phyloP scores from a whole-genome alignment of 2,888 invertebrate genomes.

The Philonicus albiceps region DNA sequence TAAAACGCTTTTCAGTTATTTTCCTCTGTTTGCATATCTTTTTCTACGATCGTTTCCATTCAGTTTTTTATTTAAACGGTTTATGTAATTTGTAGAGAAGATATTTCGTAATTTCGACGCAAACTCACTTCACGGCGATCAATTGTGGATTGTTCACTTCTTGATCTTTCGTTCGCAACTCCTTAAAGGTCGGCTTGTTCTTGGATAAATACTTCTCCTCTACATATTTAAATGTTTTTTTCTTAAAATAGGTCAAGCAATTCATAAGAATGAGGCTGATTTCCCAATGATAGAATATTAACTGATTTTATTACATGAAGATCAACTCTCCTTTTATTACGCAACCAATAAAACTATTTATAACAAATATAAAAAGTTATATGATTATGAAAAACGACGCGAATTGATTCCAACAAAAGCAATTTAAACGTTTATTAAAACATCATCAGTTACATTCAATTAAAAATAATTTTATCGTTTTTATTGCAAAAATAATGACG shows the following conservation, averaged over 20 bases:
- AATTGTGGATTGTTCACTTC: slow-evolving; percentile 17
- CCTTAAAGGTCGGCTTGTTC: neutral
- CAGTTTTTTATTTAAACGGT: neutral
- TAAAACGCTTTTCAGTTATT: neutral
- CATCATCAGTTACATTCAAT: neutral
- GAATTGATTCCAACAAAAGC: neutral
- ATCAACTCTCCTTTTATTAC: neutral
- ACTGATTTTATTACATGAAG: neutral
- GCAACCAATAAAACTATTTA: neutral
- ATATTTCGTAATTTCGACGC: slow-evolving; percentile 23
- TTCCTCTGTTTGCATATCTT: neutral
- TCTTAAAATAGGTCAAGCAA: neutral
- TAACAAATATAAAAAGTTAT: neutral
- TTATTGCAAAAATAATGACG: neutral
- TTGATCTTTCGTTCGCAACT: slow-evolving; percentile 13
- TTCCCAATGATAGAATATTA: neutral
- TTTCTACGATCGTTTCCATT: slow-evolving; percentile 11
- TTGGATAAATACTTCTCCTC: neutral
- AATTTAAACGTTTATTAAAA: neutral
- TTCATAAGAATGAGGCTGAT: neutral
- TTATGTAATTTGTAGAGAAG: slow-evolving; percentile 20
- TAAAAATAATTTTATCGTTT: neutral
- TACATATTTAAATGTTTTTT: neutral
- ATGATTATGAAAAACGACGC: too few relatives aligned
- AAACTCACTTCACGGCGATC: neutral